Conservation (phyloP, 2,888 invertebrate species). For the Pristionchus entomophagus region DNA sequence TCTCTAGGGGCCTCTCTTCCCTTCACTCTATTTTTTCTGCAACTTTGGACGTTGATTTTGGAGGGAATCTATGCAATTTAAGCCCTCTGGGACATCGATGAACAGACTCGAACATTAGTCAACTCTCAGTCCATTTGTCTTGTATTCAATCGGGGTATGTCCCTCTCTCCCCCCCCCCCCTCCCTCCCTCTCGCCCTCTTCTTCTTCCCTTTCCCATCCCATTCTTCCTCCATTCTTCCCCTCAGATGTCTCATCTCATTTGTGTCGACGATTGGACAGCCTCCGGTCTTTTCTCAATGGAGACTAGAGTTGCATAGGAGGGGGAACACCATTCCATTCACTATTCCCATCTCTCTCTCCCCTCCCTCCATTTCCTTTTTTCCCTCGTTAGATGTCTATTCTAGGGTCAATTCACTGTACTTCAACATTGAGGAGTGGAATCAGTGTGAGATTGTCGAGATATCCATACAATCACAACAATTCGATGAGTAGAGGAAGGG, state of each 20-base stretch:
- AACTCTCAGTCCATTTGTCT: slow-evolving; percentile 37
- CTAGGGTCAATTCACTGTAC: neutral
- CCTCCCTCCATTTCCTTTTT: no score
- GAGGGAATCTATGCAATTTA: neutral
- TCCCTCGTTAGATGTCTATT: slow-evolving; percentile 23
- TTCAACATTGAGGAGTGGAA: neutral
- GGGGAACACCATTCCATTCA: neutral
- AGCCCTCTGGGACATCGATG: neutral
- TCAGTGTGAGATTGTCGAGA: neutral
- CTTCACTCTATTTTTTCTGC: slow-evolving; percentile 27
- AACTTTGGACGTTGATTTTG: neutral
- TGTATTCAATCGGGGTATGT: slow-evolving; percentile 17
- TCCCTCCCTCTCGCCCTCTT: neutral
- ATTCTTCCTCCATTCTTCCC: neutral
- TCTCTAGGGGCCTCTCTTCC: slow-evolving; percentile 21
- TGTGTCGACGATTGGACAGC: neutral
- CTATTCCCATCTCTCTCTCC: neutral
- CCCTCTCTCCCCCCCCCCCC: neutral
- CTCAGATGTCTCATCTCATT: slow-evolving; percentile 30
- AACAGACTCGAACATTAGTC: neutral
- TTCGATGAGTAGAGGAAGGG: neutral
- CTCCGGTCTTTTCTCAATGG: neutral
- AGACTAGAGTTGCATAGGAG: neutral
- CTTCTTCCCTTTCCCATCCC: neutral
- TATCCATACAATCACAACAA: neutral